Base-by-base conservation (phyloP, 2,888 invertebrate genomes). In the Dichetophora obliterata region DNA sequence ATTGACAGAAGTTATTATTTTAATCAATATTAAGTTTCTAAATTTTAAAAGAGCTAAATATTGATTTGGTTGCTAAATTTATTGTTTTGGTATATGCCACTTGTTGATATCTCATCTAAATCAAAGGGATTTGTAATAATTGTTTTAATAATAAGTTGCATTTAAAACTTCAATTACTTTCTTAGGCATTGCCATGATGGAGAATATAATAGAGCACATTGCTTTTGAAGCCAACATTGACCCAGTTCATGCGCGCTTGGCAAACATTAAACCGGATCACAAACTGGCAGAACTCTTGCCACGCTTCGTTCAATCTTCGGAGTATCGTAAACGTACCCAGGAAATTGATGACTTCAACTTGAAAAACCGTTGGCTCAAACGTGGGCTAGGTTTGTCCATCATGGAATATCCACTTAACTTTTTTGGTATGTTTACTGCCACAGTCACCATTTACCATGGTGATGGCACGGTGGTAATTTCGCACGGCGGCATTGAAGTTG, bases 401-500 rank as follows among this genome's bases (percentile, higher is more conserved):
- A 92, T 95, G 91, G 91, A 91, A 80, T 96, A 92, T 90, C 91
- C 91, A 0, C 87, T 92, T 0, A 75, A 85, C 0, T 84, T 90
- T 22, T 84, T 88, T 24, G 89, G 91, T 0, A 91, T 91, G 68
- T 92, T 88, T 77, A 90, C 91, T 74, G 91, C 92, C 0, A 89
- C 92, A 27, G 90, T 95, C 16, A 89, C 92, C 0, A 91, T 96
- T 76, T 94, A 92, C 84, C 92, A 92, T 27, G 90, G 91, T 0
- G 94, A 95, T 85, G 94, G 92, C 0, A 91, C 92, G 1, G 93
- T 96, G 0, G 90, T 92, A 0, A 89, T 96, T 8, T 89, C 91
- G 6, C 94, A 94, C 83, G 93, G 93, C 6, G 94, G 93, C 0
- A 89, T 93, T 52, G 94, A 94, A 90, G 91, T 93, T 82, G 96